A percentile compares a stretch with the other conserved stretches of the same genome.
Conservation (phyloP, 2,888 invertebrate genomes). For the Mesoligia furuncula region DNA sequence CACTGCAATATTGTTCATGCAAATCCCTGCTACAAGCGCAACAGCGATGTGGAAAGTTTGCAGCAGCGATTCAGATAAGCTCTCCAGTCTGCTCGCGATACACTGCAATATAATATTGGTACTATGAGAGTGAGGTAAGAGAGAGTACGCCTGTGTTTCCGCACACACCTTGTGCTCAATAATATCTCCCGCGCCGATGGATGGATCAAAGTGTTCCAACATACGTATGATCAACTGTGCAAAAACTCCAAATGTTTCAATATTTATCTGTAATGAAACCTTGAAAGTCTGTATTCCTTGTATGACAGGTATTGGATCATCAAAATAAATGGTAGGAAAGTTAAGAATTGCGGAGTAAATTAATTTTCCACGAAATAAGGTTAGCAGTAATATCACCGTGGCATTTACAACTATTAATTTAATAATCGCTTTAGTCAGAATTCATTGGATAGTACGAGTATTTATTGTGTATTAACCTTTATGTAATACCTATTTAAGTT, state of each 20-base stretch:
- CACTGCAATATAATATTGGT: no score
- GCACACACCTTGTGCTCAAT: no score
- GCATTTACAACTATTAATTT: not conserved
- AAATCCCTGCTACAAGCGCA: no score
- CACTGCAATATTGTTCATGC: no score
- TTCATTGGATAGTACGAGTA: not conserved
- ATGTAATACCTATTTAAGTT: no score
- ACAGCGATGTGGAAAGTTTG: no score
- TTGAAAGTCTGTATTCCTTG: not conserved
- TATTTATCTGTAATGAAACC: not conserved
- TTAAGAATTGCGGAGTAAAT: not conserved
- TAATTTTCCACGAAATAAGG: not conserved
- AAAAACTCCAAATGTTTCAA: not conserved
- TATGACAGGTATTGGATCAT: not conserved
- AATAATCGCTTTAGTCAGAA: not conserved
- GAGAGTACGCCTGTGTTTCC: no score
- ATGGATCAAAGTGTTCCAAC: not conserved
- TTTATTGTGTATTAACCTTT: no score
- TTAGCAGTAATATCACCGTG: not conserved
- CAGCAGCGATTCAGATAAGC: no score
- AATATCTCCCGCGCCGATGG: no score
- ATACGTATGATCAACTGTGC: not conserved
- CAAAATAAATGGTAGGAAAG: not conserved
- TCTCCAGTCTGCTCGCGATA: no score
- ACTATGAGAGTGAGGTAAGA: no score